Base-by-base conservation (phyloP, 1,140 invertebrate genomes). In the Drosophila sp. region DNA sequence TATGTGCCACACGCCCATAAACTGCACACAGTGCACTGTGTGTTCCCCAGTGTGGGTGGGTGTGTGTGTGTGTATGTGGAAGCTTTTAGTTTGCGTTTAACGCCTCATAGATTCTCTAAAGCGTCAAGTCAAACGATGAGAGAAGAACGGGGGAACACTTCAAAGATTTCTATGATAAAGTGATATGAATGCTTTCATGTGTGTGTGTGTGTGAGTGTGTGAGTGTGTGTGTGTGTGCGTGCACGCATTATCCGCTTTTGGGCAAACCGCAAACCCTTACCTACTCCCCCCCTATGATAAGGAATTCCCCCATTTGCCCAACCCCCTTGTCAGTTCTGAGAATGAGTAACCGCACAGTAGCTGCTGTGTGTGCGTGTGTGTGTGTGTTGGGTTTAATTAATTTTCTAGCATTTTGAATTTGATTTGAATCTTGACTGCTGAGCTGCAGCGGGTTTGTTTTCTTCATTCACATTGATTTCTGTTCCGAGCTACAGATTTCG, bases 81-180 rank as follows among this genome's bases (percentile, higher is more conserved):
- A 89, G 84, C 84, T 89, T 89, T 89, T 89, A 89, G 84, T 79
- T 89, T 89, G 84, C 80, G 84, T 85, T 89, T 89, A 89, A 89
- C 84, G 84, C 84, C 84, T 89, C 85, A 89, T 78, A 69, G 84
- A 78, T 67, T 89, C 66, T 67, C 70, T 70, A 86, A 87, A 86
- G 79, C 82, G 71, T 65, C 64, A 65, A 55, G 54, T 60, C 44
- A 68, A 44, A 41, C 17, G 70, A 44, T 33, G 10, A 30, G 1
- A 5, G 44, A 17, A 40, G 57, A 17, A 40, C 6, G 41, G 25
- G 54, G 44, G 44, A 50, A 50, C 44, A 25, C 44, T 50, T 50
- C 44, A 50, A 50, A 50, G 44, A 35, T 69, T 61, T 69, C 25
- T 78, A 71, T 83, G 84, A 83, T 87, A 81, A 73, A 86, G 70